Evolutionary conservation across 1,140 invertebrate species (phyloP), one percentile per base, ranked within the genome.

Genomic region (Drosophila pruinosa): DNA sequence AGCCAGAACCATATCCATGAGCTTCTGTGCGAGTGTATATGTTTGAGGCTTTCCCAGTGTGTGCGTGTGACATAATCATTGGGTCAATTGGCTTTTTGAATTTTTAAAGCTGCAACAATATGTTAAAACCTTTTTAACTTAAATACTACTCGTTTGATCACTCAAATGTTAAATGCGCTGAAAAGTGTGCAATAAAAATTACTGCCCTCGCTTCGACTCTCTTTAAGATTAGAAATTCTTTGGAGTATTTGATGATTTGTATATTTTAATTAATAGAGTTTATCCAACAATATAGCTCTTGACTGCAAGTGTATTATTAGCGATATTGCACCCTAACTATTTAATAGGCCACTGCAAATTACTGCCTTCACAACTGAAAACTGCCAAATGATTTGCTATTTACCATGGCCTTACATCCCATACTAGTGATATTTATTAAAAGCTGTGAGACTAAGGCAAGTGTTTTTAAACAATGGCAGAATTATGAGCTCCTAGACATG

Each of bases 21-120:
- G 24, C 1, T 6, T 38, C 8, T 21, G 10, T 17, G 24, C 31
- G n/a, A 7, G 8, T 10, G 4, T 41, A 15, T 19, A 24, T 26
- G 48, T 22, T 14, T 10, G 26, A n/a, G n/a, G n/a, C n/a, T n/a
- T n/a, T n/a, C n/a, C n/a, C n/a, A n/a, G n/a, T 22, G 61, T 45
- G 31, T 4, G 34, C n/a, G 47, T 24, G 63, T 26, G 36, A 50
- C 36, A 53, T 57, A 83, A 83, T 58, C 70, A 53, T 47, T 62
- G 81, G 81, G 81, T 85, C 81, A 86, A 62, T 59, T 86, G 77
- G 77, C 82, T 86, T 81, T 69, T 65, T 86, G 73, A 36, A 45
- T 68, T 68, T 68, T 72, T 41, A 64, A 67, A 62, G 54, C 62
- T 68, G 43, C 59, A 71, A 57, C 53, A 75, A 57, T 59, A 48